These are phyloP conservation scores for Myathropa florea DNA, from an alignment of 2,888 invertebrate genomes.

Conservation along the genomic window DNA sequence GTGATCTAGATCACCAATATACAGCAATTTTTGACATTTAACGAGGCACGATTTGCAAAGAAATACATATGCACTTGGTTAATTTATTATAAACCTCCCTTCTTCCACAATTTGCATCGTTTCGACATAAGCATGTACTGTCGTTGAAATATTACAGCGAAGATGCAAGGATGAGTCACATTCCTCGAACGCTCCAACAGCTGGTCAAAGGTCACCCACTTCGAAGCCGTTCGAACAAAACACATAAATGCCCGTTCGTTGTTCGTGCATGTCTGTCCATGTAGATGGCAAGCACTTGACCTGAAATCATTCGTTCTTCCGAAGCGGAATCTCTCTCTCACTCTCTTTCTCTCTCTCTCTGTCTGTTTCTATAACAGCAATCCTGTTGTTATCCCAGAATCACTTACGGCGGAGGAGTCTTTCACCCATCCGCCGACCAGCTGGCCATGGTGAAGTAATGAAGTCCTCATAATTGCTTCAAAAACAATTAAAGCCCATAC, in stretches of 20 bases:
- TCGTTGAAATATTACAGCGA: not conserved
- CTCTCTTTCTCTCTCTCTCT: not conserved
- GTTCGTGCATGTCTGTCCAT: not conserved
- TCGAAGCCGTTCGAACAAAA: not conserved
- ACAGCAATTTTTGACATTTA: no score
- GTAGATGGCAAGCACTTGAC: not conserved
- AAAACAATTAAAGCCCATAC: conserved; percentile 1
- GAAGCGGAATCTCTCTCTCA: not conserved
- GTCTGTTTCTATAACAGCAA: not conserved
- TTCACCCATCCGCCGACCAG: not conserved
- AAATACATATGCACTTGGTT: no score
- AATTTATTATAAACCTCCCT: no score
- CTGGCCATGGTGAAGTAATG: not conserved
- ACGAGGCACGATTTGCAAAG: no score
- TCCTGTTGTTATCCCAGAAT: not conserved
- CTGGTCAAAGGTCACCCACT: not conserved
- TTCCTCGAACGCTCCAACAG: not conserved
- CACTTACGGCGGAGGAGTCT: not conserved
- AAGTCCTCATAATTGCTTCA: conserved; percentile 7
- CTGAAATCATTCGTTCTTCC: not conserved
- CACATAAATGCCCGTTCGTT: not conserved
- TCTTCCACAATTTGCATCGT: not conserved
- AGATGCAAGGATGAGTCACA: not conserved
- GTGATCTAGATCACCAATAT: no score
- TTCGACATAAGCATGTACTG: not conserved